Percentiles rank a stretch among this genome's conserved stretches.
phyloP scores from a whole-genome alignment of 2,113 vertebrate species.

The Charadrius vociferus region DNA sequence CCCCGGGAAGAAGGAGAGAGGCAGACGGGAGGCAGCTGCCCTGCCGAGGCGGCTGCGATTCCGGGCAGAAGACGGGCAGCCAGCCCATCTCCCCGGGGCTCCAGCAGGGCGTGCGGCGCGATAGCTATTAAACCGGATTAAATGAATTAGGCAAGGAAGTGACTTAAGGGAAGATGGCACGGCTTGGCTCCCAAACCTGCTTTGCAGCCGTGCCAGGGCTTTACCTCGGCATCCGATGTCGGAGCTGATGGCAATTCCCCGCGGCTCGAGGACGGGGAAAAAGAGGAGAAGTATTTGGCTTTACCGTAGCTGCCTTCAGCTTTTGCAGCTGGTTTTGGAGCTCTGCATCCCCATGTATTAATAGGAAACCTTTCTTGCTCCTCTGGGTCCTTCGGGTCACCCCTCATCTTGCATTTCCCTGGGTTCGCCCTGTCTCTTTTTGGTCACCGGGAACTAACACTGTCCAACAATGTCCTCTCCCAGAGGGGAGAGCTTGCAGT shows the following conservation, averaged over 20 bases:
- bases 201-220: not conserved
- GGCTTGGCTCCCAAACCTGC: not conserved
- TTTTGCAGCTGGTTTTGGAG: not conserved
- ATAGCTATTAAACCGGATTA: not conserved
- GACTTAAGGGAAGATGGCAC: not conserved
- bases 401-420: not conserved
- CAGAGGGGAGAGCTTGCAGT: not conserved
- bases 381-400: not conserved
- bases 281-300: not conserved
- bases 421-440: not conserved
- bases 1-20: not conserved
- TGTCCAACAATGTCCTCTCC: not conserved
- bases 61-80: not conserved
- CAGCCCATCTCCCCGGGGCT: not conserved
- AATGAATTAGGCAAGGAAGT: slow-evolving; percentile 22
- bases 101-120: not conserved
- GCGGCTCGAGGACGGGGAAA: rapidly evolving
- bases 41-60: not conserved
- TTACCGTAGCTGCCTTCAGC: not conserved
- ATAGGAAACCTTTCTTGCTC: not conserved
- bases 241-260: not conserved
- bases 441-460: not conserved
- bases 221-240: not conserved
- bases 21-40: not conserved
- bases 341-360: rapidly evolving